A percentile compares a stretch with the other conserved stretches of the same genome.
Conservation (phyloP, 2,888 invertebrate species). For the Strigamia maritima region DNA sequence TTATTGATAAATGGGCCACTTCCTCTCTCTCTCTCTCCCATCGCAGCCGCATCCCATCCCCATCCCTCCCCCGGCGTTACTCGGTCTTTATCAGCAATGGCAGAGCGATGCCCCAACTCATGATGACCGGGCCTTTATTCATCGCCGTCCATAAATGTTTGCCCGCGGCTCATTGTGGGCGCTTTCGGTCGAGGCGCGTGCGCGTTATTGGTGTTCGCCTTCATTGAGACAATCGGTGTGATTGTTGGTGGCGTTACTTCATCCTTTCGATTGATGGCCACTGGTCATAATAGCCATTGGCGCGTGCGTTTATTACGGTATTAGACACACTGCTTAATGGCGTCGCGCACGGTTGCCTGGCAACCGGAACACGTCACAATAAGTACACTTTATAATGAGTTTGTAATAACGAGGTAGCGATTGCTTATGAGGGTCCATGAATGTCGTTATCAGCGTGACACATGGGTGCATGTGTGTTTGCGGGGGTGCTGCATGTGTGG, state of each 20-base stretch:
- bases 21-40: neutral
- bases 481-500: neutral
- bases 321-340: slow-evolving; percentile 20
- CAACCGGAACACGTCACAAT: neutral
- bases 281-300: slow-evolving; percentile 20
- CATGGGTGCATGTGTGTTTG: slow-evolving; percentile 23
- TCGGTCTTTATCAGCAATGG: slow-evolving; percentile 20
- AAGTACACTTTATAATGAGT: slow-evolving; percentile 17
- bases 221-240: slow-evolving; percentile 16
- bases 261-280: slow-evolving; percentile 23
- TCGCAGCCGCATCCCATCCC: neutral
- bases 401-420: neutral
- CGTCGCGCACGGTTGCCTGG: neutral
- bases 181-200: neutral
- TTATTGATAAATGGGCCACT: slow-evolving; percentile 11
- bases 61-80: slow-evolving; percentile 12
- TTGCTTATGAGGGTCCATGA: slow-evolving; percentile 15
- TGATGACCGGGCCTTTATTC: slow-evolving; percentile 1
- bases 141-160: slow-evolving; percentile 23
- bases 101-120: slow-evolving; percentile 23
- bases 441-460: slow-evolving; percentile 23
- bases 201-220: slow-evolving; percentile 16
- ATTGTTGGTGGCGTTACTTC: slow-evolving; percentile 16
- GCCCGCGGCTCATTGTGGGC: slow-evolving; percentile 18
- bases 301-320: slow-evolving; percentile 19